phyloP scores from a whole-genome alignment of 1,140 invertebrate species.

The Zaprionus africanus region DNA sequence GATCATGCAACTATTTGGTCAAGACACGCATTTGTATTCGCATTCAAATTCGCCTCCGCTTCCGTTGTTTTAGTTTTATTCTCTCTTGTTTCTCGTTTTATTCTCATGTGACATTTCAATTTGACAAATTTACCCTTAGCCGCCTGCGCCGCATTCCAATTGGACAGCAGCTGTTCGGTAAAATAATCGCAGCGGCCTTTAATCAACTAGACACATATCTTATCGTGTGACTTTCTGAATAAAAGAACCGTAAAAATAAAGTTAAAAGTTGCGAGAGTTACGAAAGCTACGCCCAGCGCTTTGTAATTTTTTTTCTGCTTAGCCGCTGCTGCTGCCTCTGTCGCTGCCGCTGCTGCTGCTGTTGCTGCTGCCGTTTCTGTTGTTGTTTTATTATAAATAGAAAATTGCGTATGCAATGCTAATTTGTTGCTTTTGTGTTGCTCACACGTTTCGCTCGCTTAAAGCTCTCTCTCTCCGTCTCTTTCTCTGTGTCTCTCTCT shows the following conservation, averaged over 20 bases:
- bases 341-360: constrained; percentile 37
- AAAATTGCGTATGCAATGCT: constrained; percentile 84
- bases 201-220: constrained; percentile 53
- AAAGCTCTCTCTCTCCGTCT: constrained; percentile 25
- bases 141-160: constrained; percentile 32
- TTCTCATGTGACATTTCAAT: constrained; percentile 53
- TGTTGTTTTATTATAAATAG: constrained; percentile 81
- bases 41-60: constrained; percentile 53
- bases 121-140: constrained; percentile 40
- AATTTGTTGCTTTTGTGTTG: constrained; percentile 52
- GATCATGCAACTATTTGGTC: constrained; percentile 61
- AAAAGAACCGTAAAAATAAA: constrained; percentile 20
- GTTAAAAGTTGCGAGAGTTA: constrained; percentile 58
- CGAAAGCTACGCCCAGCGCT: constrained; percentile 59
- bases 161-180: constrained; percentile 51
- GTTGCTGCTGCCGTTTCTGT: constrained; percentile 40
- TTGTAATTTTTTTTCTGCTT: constrained; percentile 43
- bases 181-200: constrained; percentile 34
- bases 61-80: constrained; percentile 44
- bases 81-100: constrained; percentile 17
- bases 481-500: constrained; percentile 27
- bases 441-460: constrained; percentile 20
- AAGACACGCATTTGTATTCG: constrained; percentile 50
- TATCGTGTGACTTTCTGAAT: constrained; percentile 22
- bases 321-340: constrained; percentile 37